Base-by-base conservation (phyloP, 37 sponge, comb jelly and placozoan genomes). In the Spongilla lacustris region DNA sequence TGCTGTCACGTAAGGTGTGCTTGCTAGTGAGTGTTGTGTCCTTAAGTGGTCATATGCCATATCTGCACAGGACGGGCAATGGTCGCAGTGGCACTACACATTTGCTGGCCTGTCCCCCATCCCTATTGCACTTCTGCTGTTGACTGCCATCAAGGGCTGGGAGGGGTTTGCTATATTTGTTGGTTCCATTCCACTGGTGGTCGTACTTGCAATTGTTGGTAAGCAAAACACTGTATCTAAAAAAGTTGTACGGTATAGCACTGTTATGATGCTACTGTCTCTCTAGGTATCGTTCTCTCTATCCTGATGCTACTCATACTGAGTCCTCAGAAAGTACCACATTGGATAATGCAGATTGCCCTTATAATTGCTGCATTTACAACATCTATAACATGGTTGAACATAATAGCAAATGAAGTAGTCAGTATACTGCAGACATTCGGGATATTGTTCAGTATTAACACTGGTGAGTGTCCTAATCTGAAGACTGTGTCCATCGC, bases 401-500 rank as follows among this genome's bases (percentile, higher is more conserved):
- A 96, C 50, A 84, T 96, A 19, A 68, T 80, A 72, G 95, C 97
- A 30, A 91, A 89, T 86, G 97, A 96, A 85, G 82, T 94, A 1
- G 92, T 96, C 19, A 87, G 92, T 66, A 46, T 92, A 9, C 75
- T 94, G 67, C 82, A 89, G 67, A 76, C 97, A 4, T 91, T 94
- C 73, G 97, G 97, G 13, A 48, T 92, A 8, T 41, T 91, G 0
- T 89, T 96, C 21, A 68, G 73, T 32, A 89, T 96, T 34, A 84
- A 93, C 69, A 87, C 91, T 80, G 97, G 97, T 94, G n/a, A 37
- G 90, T 74, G 32, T 25, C 58, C 41, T 58, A 17, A 58, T 58
- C 1, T 14, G 19, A 14, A 1, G 21, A 19, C 11, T 58, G 58
- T 19, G 14, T 58, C 19, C 11, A 13, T 41, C 41, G 6, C 41